phyloP scores from a whole-genome alignment of 2,888 invertebrate genomes.

The Antheraea yamamai region DNA sequence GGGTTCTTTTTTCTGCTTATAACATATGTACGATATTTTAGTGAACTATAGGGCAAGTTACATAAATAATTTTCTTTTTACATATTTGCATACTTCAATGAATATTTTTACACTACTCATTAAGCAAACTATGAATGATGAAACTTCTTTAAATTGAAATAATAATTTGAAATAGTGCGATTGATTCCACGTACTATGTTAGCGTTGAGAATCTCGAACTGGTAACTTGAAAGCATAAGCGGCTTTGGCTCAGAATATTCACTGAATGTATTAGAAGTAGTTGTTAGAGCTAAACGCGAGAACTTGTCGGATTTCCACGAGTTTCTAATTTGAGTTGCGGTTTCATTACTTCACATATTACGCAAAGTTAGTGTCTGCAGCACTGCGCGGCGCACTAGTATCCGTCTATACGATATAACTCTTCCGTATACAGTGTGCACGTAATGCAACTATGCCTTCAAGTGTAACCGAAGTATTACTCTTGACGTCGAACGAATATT shows the following conservation, averaged over 20 bases:
- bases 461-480: background rate
- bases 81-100: background rate
- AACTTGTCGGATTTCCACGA: slow-evolving; percentile 21
- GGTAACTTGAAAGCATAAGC: slow-evolving; percentile 11
- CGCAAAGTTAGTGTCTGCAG: background rate
- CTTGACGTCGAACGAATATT: background rate
- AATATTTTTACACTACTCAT: background rate
- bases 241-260: slow-evolving; percentile 15
- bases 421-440: background rate
- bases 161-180: background rate
- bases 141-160: background rate
- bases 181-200: background rate
- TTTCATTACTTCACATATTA: slow-evolving; percentile 17
- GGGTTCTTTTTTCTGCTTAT: background rate
- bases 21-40: background rate
- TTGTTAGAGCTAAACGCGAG: slow-evolving; percentile 7
- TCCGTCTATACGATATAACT: background rate
- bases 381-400: background rate
- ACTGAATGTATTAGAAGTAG: slow-evolving; percentile 20
- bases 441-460: background rate
- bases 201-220: background rate
- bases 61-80: too few species aligned
- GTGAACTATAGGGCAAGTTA: background rate
- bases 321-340: slow-evolving; percentile 21
- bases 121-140: background rate